Base-by-base conservation (phyloP, 2,113 vertebrate genomes). In the Cichladusa arquata region DNA sequence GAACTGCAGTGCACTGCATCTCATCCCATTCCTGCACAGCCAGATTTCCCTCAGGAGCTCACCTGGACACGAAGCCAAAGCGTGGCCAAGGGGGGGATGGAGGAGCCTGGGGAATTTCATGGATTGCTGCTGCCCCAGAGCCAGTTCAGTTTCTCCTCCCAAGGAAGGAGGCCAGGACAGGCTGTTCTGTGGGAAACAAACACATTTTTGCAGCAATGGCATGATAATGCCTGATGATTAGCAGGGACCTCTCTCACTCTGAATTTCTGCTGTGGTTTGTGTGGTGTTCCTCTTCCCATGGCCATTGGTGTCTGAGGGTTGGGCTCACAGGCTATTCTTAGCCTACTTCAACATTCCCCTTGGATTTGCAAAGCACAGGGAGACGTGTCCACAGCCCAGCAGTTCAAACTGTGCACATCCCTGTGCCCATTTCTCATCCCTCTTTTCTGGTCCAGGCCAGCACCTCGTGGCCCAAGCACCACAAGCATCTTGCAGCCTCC, bases 241-340 rank as follows among this genome's bases (percentile, higher is more conserved):
- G 56, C 81, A 86, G 58, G 77, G 88, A 84, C 44, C 53, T 74
- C 11, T 9, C n/a, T 83, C 69, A 47, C 65, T 29, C 47, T 14
- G 71, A 81, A 47, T 44, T 72, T 77, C 45, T 71, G 73, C 65
- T 65, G 87, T 87, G 87, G 95, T 96, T 91, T 92, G 40, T 38
- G 81, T 76, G 81, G 51, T 72, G 70, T 64, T 87, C 50, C 90
- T 58, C 67, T 57, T 82, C 56, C 51, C 73, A 36, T 58, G 53
- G 61, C 47, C 44, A 9, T 6, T 50, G 60, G 29, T 73, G 77
- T 33, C 69, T 81, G 77, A 45, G 81, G 72, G 66, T 71, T 66
- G 81, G 72, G 51, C 86, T 93, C 77, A 83, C 50, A 50, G 23
- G 34, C 31, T 92, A 6, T 81, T 90, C 87, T 84, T 60, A 81